phyloP scores from a whole-genome alignment of 2,113 vertebrate genomes.

The Aplodontia rufa region DNA sequence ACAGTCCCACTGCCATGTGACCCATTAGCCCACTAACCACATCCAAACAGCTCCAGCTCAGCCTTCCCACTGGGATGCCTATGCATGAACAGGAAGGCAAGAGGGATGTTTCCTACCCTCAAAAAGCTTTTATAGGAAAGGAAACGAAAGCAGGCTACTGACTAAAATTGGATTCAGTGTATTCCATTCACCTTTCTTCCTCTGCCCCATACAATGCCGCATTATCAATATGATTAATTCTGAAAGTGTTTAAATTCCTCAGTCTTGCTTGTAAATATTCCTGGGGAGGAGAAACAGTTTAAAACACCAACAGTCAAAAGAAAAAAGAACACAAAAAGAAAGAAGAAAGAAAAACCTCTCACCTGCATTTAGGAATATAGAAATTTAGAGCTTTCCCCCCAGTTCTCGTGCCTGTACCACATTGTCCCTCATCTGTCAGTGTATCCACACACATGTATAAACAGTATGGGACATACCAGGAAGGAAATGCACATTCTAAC shows the following conservation, averaged over 20 bases:
- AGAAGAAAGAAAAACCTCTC: background rate
- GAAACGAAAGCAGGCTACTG: background rate
- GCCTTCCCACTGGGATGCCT: background rate
- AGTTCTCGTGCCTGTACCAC: background rate
- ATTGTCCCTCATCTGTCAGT: conserved; percentile 53
- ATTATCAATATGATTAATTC: conserved; percentile 14
- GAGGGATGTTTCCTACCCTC: background rate
- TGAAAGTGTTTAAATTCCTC: conserved; percentile 21
- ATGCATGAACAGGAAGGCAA: background rate
- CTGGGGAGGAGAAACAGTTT: background rate
- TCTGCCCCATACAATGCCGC: background rate
- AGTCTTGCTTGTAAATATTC: background rate
- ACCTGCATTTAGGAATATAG: conserved; percentile 43
- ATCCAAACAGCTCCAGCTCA: background rate
- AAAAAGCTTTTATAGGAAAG: background rate
- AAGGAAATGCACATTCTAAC: conserved; percentile 68
- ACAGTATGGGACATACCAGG: conserved; percentile 48
- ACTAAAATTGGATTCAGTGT: background rate
- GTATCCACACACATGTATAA: conserved; percentile 62
- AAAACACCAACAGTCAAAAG: background rate
- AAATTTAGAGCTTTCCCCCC: background rate
- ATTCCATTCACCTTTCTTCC: background rate
- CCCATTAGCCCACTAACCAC: background rate
- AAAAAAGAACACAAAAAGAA: background rate
- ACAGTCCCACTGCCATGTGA: background rate